These are phyloP conservation scores for Trididemnum nubilum DNA, from an alignment of 23 tunicate species.

Conservation along the genomic window DNA sequence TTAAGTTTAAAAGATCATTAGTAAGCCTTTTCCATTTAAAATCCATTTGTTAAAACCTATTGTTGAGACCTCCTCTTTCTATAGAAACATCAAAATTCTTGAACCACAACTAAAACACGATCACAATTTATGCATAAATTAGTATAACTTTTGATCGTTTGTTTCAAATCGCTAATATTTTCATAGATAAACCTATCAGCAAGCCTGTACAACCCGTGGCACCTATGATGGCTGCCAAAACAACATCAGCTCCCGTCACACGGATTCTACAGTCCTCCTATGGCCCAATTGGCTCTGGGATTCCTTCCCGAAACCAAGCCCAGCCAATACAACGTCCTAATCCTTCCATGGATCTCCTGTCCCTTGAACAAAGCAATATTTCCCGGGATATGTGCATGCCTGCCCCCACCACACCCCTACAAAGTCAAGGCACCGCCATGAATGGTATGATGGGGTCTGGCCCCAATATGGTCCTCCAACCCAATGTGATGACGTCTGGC, in stretches of 20 bases:
- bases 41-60: too few relatives aligned
- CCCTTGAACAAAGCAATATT: background rate
- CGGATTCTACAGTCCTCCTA: conserved; percentile 20
- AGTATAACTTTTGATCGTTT: too few relatives aligned
- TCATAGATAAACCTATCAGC: conserved; percentile 42
- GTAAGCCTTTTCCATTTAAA: too few relatives aligned
- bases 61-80: too few relatives aligned
- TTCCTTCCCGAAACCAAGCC: conserved; percentile 29
- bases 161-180: too few relatives aligned
- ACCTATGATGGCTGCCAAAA: conserved; percentile 77
- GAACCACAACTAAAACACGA: too few relatives aligned
- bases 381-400: background rate
- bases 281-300: conserved; percentile 49
- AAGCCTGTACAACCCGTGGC: conserved; percentile 91
- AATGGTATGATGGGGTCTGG: conserved; percentile 12
- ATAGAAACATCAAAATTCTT: too few relatives aligned
- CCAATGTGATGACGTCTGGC: background rate
- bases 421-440: conserved; percentile 3
- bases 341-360: background rate
- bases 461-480: background rate
- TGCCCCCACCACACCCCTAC: background rate
- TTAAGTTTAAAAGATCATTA: too few relatives aligned
- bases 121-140: too few relatives aligned
- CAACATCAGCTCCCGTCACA: conserved; percentile 41
- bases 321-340: conserved; percentile 14